Percentiles rank a stretch among this genome's conserved stretches.
Evolutionary conservation across 2,888 invertebrate genomes (phyloP).

Genomic region (Scrobipalpa costella): DNA sequence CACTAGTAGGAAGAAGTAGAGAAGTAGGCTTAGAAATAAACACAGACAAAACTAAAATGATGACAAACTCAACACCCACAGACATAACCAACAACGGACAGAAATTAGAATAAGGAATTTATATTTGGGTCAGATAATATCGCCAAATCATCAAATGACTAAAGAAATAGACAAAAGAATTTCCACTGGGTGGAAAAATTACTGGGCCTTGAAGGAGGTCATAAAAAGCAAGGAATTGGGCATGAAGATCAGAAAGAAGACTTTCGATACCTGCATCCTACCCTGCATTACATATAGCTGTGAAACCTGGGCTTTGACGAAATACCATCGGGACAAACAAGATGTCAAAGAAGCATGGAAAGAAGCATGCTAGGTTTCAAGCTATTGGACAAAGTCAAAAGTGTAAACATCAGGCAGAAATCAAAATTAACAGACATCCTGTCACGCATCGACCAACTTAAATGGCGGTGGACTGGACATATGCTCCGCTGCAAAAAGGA

Average conservation of each 20-base stretch:
- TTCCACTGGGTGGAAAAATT: background rate
- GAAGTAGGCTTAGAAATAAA: background rate
- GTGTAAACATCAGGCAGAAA: background rate
- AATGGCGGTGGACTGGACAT: constrained; percentile 3
- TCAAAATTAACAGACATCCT: constrained; percentile 1
- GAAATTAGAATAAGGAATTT: background rate
- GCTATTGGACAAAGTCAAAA: no score
- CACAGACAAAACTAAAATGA: no score
- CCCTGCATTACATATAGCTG: background rate
- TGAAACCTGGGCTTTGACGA: background rate
- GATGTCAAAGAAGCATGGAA: background rate
- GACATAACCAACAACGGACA: background rate
- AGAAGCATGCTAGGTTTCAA: background rate
- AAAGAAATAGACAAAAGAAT: constrained; percentile 7
- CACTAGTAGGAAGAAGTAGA: background rate
- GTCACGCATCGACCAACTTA: no score
- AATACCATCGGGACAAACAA: background rate
- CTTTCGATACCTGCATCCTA: background rate
- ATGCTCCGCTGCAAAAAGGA: no score
- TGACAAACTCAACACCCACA: background rate
- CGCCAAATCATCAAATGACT: background rate
- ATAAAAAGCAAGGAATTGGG: background rate
- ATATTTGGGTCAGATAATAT: constrained; percentile 2
- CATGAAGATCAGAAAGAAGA: background rate
- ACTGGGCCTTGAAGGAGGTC: no score